Evolutionary conservation across 2,888 invertebrate species (phyloP).

Genomic region (Andrena bucephala): DNA sequence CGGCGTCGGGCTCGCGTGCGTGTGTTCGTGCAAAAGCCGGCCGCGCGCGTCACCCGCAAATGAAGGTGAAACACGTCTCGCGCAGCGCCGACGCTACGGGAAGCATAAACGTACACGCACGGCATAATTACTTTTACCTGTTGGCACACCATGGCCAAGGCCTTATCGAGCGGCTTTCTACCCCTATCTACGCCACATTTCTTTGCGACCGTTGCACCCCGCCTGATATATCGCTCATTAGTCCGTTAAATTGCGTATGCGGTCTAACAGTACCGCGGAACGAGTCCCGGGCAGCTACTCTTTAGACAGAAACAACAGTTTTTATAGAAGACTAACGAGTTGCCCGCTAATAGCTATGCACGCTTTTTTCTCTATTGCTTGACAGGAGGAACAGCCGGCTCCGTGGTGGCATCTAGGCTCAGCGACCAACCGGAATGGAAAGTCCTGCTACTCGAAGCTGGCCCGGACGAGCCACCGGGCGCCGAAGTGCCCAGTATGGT

Average conservation of each 20-base stretch:
- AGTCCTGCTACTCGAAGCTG: conserved; percentile 90
- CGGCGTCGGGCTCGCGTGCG: no score
- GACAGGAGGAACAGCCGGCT: conserved; percentile 88
- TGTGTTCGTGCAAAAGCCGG: background rate
- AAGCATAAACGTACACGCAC: background rate
- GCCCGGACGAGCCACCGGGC: conserved; percentile 89
- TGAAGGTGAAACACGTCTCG: conserved; percentile 29
- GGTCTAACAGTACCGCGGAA: background rate
- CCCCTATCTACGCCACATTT: background rate
- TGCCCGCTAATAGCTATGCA: background rate
- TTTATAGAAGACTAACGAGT: background rate
- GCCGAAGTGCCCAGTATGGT: conserved; percentile 89
- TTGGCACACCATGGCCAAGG: conserved; percentile 63
- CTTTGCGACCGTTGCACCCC: background rate
- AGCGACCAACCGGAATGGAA: conserved; percentile 89
- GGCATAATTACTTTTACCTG: conserved; percentile 43
- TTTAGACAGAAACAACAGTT: background rate
- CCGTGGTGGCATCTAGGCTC: conserved; percentile 88
- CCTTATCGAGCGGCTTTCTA: conserved; percentile 52
- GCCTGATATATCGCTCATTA: background rate
- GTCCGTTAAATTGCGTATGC: background rate
- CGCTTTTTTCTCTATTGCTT: background rate
- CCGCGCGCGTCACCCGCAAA: background rate
- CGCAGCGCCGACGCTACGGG: background rate
- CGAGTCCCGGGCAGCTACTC: conserved; percentile 12